Percentiles rank a stretch among this genome's conserved stretches.
phyloP scores from a whole-genome alignment of 2,797 vertebrate genomes.

The Hippocampus kuda region DNA sequence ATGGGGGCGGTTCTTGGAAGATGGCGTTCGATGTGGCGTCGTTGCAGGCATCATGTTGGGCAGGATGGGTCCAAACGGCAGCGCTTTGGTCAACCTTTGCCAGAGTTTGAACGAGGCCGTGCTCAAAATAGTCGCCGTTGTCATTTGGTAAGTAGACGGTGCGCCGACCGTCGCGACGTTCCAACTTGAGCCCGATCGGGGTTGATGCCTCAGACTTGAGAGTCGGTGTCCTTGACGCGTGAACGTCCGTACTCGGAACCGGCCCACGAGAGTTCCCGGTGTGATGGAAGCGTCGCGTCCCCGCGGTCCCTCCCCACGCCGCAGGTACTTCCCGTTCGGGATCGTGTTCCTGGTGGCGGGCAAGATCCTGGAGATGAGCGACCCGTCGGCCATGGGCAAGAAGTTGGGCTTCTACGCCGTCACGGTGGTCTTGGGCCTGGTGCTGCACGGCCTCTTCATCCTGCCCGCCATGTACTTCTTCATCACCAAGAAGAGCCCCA shows the following conservation, averaged over 20 bases:
- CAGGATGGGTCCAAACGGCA: conserved; percentile 88
- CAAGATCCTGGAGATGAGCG: conserved; percentile 97
- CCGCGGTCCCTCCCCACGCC: background rate
- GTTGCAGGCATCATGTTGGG: conserved; percentile 88
- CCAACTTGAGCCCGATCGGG: no score
- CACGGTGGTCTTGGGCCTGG: conserved; percentile 86
- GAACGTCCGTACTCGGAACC: no score
- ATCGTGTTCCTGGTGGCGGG: conserved; percentile 97
- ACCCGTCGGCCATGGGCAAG: conserved; percentile 86
- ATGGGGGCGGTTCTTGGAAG: background rate
- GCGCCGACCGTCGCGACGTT: background rate
- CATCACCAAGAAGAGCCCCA: conserved; percentile 94
- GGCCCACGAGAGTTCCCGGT: no score
- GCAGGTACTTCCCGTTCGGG: conserved; percentile 92
- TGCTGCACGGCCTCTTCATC: conserved; percentile 87
- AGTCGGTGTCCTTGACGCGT: no score
- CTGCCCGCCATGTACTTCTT: conserved; percentile 92
- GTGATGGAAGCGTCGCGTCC: background rate
- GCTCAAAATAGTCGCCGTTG: conserved; percentile 89
- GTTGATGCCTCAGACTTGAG: no score
- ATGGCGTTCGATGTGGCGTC: background rate
- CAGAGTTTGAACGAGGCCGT: conserved; percentile 94
- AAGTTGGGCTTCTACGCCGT: conserved; percentile 90
- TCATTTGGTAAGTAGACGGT: conserved; percentile 76
- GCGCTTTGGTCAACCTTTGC: conserved; percentile 90